Percentiles rank a stretch among this genome's conserved stretches.
phyloP scores from a whole-genome alignment of 1,140 invertebrate species.

The Pogonognathellus flavescens region DNA sequence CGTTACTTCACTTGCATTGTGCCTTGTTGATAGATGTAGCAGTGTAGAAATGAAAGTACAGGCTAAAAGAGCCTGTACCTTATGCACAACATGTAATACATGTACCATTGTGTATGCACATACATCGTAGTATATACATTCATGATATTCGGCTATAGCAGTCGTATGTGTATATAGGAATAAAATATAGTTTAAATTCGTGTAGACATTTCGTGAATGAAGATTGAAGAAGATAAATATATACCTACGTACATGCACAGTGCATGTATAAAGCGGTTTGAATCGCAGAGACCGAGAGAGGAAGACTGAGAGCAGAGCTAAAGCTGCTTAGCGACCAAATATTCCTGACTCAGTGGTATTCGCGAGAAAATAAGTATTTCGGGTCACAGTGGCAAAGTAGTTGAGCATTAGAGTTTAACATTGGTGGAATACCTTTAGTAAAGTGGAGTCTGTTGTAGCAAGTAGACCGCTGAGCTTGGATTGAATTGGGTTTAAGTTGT shows the following conservation, averaged over 20 bases:
- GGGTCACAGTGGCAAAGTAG: conserved; percentile 19
- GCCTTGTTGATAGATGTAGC: too few relatives aligned
- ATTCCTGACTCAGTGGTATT: conserved; percentile 19
- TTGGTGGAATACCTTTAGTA: background rate
- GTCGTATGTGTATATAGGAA: too few relatives aligned
- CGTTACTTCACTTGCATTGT: background rate
- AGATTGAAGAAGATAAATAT: conserved; percentile 14
- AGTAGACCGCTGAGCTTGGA: conserved; percentile 27
- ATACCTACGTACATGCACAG: too few relatives aligned
- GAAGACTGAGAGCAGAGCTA: background rate
- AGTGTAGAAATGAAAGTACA: background rate
- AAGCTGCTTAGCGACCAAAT: conserved; percentile 15
- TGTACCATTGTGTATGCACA: too few relatives aligned
- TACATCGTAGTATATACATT: too few relatives aligned
- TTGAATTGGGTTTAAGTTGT: conserved; percentile 35
- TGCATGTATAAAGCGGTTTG: background rate
- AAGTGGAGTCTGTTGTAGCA: background rate
- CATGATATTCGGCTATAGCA: too few relatives aligned
- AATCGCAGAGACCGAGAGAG: background rate
- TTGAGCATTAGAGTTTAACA: background rate
- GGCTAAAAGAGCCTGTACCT: background rate
- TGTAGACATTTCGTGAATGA: background rate
- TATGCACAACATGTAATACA: too few relatives aligned
- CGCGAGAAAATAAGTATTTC: conserved; percentile 7
- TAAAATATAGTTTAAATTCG: too few relatives aligned